These are phyloP conservation scores for Capra hircus DNA, from an alignment of 2,113 vertebrate species.

Conservation along the genomic window DNA sequence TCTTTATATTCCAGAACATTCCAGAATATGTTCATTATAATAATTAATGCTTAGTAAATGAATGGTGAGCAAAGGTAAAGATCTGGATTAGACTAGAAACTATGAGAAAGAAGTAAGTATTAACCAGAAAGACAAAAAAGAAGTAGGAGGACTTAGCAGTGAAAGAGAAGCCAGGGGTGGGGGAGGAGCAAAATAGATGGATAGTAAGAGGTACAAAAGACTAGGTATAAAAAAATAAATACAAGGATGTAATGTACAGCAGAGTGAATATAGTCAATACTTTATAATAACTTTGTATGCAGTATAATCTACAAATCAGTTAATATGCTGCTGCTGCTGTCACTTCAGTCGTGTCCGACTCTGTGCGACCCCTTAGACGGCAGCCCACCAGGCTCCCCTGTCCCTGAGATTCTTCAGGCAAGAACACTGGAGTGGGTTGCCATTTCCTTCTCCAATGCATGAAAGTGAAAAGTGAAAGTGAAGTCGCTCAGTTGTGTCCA, in stretches of 20 bases:
- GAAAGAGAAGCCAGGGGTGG: not conserved
- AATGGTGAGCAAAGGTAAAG: not conserved
- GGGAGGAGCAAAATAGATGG: not conserved
- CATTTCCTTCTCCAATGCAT: no score
- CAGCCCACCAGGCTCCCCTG: no score
- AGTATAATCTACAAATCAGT: not conserved
- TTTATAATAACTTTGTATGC: not conserved
- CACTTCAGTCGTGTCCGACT: accelerated
- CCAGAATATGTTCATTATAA: not conserved
- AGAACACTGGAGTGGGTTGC: no score
- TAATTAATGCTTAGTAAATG: not conserved
- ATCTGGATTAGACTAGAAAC: not conserved
- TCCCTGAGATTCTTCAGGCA: no score
- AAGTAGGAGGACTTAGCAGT: not conserved
- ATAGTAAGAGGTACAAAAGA: not conserved
- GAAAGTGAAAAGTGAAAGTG: no score
- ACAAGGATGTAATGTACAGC: not conserved
- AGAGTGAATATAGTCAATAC: not conserved
- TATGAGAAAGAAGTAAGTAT: not conserved
- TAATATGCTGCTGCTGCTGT: no score
- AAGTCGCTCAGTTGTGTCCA: no score
- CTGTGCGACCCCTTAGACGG: no score
- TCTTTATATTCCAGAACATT: not conserved
- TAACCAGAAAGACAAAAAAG: not conserved
- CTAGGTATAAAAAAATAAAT: not conserved